Conservation (phyloP, 1,140 invertebrate species). For the Proctacanthus coquilletti region DNA sequence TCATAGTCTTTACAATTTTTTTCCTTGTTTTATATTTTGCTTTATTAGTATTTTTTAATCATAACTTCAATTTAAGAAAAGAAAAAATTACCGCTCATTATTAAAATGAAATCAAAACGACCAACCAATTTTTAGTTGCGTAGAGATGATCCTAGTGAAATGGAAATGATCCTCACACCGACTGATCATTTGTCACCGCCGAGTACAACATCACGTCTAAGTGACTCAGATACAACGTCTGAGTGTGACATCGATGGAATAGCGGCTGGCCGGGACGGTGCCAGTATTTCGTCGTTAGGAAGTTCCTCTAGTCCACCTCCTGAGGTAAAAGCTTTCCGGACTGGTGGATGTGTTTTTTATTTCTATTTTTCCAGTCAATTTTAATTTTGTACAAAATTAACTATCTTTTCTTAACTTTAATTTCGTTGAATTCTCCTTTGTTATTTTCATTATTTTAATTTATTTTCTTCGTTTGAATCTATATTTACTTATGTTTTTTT, state of each 20-base stretch:
- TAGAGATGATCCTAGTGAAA: slow-evolving; percentile 29
- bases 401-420: too few relatives aligned
- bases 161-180: slow-evolving; percentile 42
- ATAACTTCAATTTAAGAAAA: background rate
- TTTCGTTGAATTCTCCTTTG: too few relatives aligned
- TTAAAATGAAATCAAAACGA: background rate
- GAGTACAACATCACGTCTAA: slow-evolving; percentile 69
- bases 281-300: slow-evolving; percentile 73
- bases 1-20: too few relatives aligned
- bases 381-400: too few relatives aligned
- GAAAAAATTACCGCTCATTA: background rate
- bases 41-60: too few relatives aligned
- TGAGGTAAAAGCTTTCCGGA: slow-evolving; percentile 33
- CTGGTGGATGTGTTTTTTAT: too few relatives aligned
- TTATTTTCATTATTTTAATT: too few relatives aligned
- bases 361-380: too few relatives aligned
- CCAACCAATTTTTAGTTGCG: slow-evolving; percentile 14
- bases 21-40: too few relatives aligned
- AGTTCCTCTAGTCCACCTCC: slow-evolving; percentile 65
- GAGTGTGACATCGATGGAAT: slow-evolving; percentile 73
- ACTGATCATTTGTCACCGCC: slow-evolving; percentile 86
- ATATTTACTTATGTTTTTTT: too few relatives aligned
- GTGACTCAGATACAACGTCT: slow-evolving; percentile 79
- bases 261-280: slow-evolving; percentile 50
- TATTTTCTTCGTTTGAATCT: too few relatives aligned